Evolutionary conservation across 2,888 invertebrate genomes (phyloP).

Genomic region (Drosophila nigritarsus): DNA sequence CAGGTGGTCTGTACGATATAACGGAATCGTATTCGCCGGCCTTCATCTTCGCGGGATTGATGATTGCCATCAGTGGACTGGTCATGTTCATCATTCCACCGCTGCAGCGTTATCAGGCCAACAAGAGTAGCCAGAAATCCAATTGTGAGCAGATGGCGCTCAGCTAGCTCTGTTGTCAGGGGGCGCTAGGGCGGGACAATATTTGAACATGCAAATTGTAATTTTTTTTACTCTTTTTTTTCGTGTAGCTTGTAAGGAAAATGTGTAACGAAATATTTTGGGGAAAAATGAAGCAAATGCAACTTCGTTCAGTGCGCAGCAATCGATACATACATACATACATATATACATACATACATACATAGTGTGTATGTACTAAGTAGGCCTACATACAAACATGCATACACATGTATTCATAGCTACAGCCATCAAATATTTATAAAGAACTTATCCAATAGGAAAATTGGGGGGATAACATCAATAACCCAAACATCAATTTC

Average conservation of each 20-base stretch:
- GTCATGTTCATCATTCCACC: constrained; percentile 94
- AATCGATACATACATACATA: constrained; percentile 1
- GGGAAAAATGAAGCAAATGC: background rate
- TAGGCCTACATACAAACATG: constrained; percentile 22
- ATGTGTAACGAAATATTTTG: background rate
- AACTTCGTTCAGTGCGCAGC: background rate
- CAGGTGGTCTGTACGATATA: constrained; percentile 92
- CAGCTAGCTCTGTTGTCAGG: constrained; percentile 61
- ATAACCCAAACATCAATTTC: constrained; percentile 20
- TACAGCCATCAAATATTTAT: constrained; percentile 52
- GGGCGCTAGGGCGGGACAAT: constrained; percentile 3
- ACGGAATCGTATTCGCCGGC: constrained; percentile 92
- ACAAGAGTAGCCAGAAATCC: constrained; percentile 54
- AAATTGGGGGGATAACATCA: constrained; percentile 5
- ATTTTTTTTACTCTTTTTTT: constrained; percentile 17
- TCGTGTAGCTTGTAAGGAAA: constrained; percentile 18
- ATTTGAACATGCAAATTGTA: constrained; percentile 27
- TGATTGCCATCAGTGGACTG: constrained; percentile 94
- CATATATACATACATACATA: background rate
- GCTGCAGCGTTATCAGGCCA: constrained; percentile 86
- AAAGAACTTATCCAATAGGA: constrained; percentile 22
- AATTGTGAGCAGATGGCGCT: constrained; percentile 75
- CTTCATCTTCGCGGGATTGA: constrained; percentile 94
- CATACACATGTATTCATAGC: constrained; percentile 33
- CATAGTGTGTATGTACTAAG: constrained; percentile 11